Percentiles rank a stretch among this genome's conserved stretches.
Conservation (phyloP, 1,140 invertebrate species). For the Habropoda laboriosa region DNA sequence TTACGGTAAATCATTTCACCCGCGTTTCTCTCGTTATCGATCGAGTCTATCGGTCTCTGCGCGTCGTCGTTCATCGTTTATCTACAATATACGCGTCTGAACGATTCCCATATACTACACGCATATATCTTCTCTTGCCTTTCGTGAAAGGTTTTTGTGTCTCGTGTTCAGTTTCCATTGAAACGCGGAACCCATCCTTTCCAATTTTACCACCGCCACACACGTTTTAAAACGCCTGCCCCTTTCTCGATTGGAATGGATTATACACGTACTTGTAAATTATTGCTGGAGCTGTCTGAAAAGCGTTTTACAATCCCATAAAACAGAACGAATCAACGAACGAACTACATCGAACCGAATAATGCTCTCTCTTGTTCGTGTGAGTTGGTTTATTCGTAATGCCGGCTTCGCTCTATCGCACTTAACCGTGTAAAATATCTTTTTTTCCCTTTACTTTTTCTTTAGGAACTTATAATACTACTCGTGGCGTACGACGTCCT, state of each 20-base stretch:
- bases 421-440: constrained; percentile 56
- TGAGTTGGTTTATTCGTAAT: constrained; percentile 38
- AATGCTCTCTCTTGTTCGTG: constrained; percentile 35
- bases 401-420: constrained; percentile 49
- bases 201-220: constrained; percentile 13
- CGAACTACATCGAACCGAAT: constrained; percentile 41
- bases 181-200: constrained; percentile 18
- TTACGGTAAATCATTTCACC: constrained; percentile 1
- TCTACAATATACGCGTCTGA: neutral
- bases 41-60: neutral
- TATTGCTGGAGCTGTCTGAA: constrained; percentile 34
- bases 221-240: constrained; percentile 20
- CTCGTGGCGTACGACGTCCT: constrained; percentile 65
- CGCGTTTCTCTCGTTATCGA: constrained; percentile 14
- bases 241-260: constrained; percentile 60
- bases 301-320: constrained; percentile 39
- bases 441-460: constrained; percentile 42
- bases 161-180: neutral
- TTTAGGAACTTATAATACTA: constrained; percentile 78
- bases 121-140: neutral
- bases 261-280: constrained; percentile 53
- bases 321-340: constrained; percentile 55
- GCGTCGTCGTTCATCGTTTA: constrained; percentile 6
- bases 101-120: neutral
- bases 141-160: neutral